Conservation (phyloP, 2,888 invertebrate species). For the Acleris literana region DNA sequence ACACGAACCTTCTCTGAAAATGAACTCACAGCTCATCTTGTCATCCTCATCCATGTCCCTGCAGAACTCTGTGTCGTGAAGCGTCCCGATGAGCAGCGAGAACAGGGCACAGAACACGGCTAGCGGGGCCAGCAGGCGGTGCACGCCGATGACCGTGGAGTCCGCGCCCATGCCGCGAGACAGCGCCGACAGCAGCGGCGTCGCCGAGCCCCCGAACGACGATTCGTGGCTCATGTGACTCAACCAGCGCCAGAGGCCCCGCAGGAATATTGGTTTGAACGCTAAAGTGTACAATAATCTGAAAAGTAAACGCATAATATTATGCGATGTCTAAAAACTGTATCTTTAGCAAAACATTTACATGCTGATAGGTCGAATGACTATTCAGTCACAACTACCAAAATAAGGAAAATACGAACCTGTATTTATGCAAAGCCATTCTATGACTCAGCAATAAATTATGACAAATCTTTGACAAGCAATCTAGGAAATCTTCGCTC, state of each 20-base stretch:
- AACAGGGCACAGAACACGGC: constrained; percentile 94
- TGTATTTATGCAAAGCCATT: constrained; percentile 92
- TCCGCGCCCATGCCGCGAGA: constrained; percentile 86
- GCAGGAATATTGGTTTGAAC: constrained; percentile 90
- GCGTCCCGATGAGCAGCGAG: constrained; percentile 89
- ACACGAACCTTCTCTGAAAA: constrained; percentile 17
- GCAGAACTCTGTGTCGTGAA: constrained; percentile 93
- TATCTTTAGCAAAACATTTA: too few species aligned
- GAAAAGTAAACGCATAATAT: constrained; percentile 34
- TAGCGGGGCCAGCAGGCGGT: constrained; percentile 89
- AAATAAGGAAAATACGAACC: constrained; percentile 73
- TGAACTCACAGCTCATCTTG: constrained; percentile 59
- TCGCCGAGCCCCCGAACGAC: constrained; percentile 73
- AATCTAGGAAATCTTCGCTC: constrained; percentile 84
- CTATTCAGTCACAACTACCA: too few species aligned
- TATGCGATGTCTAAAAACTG: too few species aligned
- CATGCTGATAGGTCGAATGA: too few species aligned
- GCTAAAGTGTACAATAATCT: constrained; percentile 91
- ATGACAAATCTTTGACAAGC: constrained; percentile 91
- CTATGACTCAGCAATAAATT: constrained; percentile 91
- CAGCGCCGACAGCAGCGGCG: constrained; percentile 86
- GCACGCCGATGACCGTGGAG: constrained; percentile 83
- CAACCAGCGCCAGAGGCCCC: constrained; percentile 88
- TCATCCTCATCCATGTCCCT: constrained; percentile 76
- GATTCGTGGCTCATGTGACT: constrained; percentile 70